These are phyloP conservation scores for Sisor rabdophorus DNA, from an alignment of 2,113 vertebrate genomes.

Conservation along the genomic window DNA sequence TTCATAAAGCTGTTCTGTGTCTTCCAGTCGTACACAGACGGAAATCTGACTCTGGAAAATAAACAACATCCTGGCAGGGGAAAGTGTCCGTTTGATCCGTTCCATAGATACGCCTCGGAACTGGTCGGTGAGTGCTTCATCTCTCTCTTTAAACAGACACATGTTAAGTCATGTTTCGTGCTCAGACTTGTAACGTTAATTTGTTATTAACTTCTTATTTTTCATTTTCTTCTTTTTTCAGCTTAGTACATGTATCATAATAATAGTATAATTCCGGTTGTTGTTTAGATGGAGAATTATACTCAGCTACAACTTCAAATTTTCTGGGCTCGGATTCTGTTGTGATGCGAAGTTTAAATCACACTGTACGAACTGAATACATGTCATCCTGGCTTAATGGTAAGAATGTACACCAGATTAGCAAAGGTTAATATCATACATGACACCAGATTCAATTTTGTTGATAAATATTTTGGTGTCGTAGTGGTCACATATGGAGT, in stretches of 20 bases:
- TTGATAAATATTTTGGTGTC: no score
- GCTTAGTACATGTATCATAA: no score
- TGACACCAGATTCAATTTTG: no score
- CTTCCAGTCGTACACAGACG: slow-evolving; percentile 59
- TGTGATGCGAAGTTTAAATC: slow-evolving; percentile 62
- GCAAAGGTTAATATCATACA: no score
- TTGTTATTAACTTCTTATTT: no score
- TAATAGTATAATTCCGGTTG: neutral
- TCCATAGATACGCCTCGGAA: slow-evolving; percentile 63
- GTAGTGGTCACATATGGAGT: neutral
- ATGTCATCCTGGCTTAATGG: slow-evolving; percentile 72
- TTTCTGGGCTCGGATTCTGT: slow-evolving; percentile 74
- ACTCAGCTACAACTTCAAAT: slow-evolving; percentile 77
- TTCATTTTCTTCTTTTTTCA: no score
- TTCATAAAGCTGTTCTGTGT: neutral
- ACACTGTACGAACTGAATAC: slow-evolving; percentile 68
- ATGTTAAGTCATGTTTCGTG: no score
- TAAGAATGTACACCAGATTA: slow-evolving; percentile 38
- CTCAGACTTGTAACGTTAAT: neutral
- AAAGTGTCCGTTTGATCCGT: slow-evolving; percentile 74
- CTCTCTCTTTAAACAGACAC: no score
- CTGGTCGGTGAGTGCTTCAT: slow-evolving; percentile 66
- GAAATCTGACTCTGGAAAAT: slow-evolving; percentile 57
- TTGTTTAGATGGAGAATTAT: slow-evolving; percentile 66
- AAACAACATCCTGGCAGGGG: slow-evolving; percentile 67